Conservation (phyloP, 2,888 invertebrate genomes). For the Yponomeuta plumbellus region DNA sequence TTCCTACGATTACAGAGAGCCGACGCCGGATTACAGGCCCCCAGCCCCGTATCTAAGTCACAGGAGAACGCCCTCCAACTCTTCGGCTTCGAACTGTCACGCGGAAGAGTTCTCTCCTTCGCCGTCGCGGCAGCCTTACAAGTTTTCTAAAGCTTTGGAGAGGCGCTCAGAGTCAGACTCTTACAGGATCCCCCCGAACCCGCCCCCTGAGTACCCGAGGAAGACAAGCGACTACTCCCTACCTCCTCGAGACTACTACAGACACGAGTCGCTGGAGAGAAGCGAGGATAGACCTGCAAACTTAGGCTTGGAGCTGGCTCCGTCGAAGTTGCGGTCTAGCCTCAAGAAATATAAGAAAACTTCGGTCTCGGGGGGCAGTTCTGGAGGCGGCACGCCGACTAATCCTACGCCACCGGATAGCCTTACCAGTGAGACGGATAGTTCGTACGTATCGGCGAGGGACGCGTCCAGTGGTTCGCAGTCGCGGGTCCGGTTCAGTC, state of each 20-base stretch:
- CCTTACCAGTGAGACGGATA: constrained; percentile 87
- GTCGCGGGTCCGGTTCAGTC: constrained; percentile 86
- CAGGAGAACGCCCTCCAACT: constrained; percentile 86
- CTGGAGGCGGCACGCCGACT: constrained; percentile 84
- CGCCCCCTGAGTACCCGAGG: constrained; percentile 49
- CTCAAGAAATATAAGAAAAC: constrained; percentile 83
- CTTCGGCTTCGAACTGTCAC: constrained; percentile 77
- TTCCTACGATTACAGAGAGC: constrained; percentile 57
- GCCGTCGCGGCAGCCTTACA: constrained; percentile 47
- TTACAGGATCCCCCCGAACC: constrained; percentile 42
- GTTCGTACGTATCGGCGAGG: constrained; percentile 91
- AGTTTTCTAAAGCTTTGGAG: constrained; percentile 33
- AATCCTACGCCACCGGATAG: constrained; percentile 92
- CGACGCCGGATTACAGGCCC: constrained; percentile 54
- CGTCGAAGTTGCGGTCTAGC: constrained; percentile 85
- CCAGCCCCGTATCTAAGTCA: constrained; percentile 72
- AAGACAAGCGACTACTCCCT: constrained; percentile 56
- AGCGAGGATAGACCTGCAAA: constrained; percentile 63
- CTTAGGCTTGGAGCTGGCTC: constrained; percentile 79
- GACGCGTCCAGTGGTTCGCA: constrained; percentile 83
- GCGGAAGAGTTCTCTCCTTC: constrained; percentile 67
- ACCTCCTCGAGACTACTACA: constrained; percentile 52
- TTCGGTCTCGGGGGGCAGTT: constrained; percentile 73
- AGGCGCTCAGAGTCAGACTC: constrained; percentile 35
- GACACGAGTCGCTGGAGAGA: constrained; percentile 54